These are phyloP conservation scores for Drosophila macrospina DNA, from an alignment of 2,888 invertebrate species.

Conservation along the genomic window DNA sequence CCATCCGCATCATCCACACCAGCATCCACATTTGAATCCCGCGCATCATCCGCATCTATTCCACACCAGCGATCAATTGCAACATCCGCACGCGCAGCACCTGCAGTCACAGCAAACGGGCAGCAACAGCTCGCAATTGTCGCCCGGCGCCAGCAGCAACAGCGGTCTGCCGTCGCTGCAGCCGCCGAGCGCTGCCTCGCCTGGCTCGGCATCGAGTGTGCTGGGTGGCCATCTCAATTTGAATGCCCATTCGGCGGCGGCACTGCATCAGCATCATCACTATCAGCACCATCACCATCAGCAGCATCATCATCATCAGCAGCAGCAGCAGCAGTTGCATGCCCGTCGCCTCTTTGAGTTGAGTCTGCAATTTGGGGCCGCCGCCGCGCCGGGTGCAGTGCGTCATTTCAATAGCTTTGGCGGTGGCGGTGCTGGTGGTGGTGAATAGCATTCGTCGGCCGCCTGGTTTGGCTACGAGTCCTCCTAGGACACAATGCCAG, in stretches of 20 bases:
- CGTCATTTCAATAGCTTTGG: conserved; percentile 85
- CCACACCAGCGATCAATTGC: conserved; percentile 84
- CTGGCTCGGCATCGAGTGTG: conserved; percentile 81
- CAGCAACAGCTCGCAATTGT: conserved; percentile 73
- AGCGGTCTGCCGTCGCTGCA: conserved; percentile 74
- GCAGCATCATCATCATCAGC: conserved; percentile 85
- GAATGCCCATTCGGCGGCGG: conserved; percentile 83
- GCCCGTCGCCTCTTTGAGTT: conserved; percentile 85
- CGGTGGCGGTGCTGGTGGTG: conserved; percentile 83
- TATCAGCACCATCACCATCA: conserved; percentile 85
- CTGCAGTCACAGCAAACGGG: conserved; percentile 43
- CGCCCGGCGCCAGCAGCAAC: conserved; percentile 82
- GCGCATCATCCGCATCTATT: conserved; percentile 85
- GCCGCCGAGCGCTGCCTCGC: conserved; percentile 81
- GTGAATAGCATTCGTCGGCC: conserved; percentile 85
- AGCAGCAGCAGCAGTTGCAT: conserved; percentile 85
- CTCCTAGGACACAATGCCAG: conserved; percentile 74
- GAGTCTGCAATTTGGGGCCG: conserved; percentile 85
- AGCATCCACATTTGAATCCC: conserved; percentile 85
- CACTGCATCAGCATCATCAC: conserved; percentile 84
- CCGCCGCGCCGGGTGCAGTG: conserved; percentile 84
- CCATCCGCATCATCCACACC: conserved; percentile 80
- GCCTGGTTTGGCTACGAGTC: conserved; percentile 84
- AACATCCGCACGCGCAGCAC: conserved; percentile 79
- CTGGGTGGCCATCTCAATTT: conserved; percentile 84